A percentile compares a stretch with the other conserved stretches of the same genome.
These are phyloP conservation scores for Eupithecia centaureata DNA, from an alignment of 2,888 invertebrate species.

Conservation along the genomic window DNA sequence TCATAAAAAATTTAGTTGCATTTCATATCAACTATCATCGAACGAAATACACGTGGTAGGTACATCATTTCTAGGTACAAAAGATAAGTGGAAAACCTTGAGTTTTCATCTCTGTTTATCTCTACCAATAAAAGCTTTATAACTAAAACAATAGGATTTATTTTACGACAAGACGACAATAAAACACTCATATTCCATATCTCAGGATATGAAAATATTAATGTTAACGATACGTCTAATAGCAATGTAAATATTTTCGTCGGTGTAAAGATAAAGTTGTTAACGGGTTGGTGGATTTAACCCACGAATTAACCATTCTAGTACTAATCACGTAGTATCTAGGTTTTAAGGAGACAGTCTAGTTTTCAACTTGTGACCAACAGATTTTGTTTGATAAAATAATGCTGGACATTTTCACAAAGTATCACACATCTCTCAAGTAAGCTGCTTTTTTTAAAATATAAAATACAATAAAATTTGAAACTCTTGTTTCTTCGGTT, in stretches of 20 bases:
- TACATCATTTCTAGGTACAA: too few species aligned
- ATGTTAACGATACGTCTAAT: background rate
- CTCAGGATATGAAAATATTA: background rate
- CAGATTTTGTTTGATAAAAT: background rate
- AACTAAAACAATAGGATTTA: background rate
- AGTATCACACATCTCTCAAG: background rate
- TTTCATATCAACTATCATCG: too few species aligned
- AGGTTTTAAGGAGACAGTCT: background rate
- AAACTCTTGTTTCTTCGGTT: too few species aligned
- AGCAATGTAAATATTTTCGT: slow-evolving; percentile 8
- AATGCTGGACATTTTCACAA: background rate
- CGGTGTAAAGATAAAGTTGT: background rate
- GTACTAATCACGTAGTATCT: background rate
- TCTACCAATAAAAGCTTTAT: background rate
- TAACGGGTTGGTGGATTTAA: background rate
- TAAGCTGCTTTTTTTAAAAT: background rate
- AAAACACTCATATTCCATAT: background rate
- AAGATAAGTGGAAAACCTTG: background rate
- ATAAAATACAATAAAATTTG: background rate
- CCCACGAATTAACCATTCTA: background rate
- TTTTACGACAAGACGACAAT: background rate
- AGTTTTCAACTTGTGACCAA: background rate
- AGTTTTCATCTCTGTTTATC: background rate
- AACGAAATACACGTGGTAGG: background rate
- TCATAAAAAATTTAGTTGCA: too few species aligned